Conservation (phyloP, 2,797 vertebrate species). For the Pseudochirops corinnae region DNA sequence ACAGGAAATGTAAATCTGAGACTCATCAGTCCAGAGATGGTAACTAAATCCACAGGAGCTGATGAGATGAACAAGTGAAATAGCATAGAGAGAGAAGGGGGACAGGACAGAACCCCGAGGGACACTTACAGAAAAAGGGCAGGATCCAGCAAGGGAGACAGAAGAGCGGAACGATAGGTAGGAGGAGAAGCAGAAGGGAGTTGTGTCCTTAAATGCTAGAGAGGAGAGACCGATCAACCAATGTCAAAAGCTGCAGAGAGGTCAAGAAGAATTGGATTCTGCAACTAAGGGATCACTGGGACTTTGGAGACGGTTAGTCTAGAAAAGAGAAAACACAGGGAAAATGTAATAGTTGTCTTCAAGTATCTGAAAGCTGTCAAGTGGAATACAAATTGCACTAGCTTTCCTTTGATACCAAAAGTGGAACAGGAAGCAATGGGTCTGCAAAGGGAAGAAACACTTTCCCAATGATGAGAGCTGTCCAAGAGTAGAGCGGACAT, state of each 20-base stretch:
- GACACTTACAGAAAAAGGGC: too few relatives aligned
- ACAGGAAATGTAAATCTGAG: too few relatives aligned
- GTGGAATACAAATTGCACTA: not conserved
- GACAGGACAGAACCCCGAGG: too few relatives aligned
- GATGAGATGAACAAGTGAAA: too few relatives aligned
- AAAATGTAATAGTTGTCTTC: not conserved
- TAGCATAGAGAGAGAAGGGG: too few relatives aligned
- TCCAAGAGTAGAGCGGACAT: not conserved
- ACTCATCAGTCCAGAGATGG: too few relatives aligned
- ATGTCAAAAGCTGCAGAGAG: not conserved
- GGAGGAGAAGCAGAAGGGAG: not conserved
- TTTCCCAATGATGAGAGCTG: not conserved
- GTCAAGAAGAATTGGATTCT: not conserved
- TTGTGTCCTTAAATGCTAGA: too few relatives aligned
- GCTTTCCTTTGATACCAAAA: not conserved
- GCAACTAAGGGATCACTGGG: too few relatives aligned
- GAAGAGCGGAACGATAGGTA: not conserved
- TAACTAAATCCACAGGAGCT: not conserved
- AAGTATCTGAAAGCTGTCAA: not conserved
- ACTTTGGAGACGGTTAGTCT: not conserved
- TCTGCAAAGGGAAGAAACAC: not conserved
- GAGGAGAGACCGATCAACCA: not conserved
- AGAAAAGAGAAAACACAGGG: not conserved
- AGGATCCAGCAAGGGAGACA: too few relatives aligned
- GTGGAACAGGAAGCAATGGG: not conserved